phyloP scores from a whole-genome alignment of 2,113 vertebrate genomes.

The Gavialis gangeticus region DNA sequence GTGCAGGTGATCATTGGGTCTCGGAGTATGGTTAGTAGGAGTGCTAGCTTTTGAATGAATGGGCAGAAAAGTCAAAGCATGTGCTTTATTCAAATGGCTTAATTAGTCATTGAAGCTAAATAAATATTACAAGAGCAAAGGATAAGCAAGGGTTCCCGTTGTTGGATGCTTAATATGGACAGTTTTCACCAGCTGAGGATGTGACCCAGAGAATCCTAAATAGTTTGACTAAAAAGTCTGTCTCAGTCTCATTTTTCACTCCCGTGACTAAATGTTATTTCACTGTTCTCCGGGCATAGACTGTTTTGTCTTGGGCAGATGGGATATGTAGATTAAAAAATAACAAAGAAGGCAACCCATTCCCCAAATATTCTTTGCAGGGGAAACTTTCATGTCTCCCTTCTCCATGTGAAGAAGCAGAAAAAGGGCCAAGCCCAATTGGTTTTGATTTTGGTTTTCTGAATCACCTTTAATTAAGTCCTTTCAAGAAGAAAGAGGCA shows the following conservation, averaged over 20 bases:
- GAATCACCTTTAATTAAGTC: conserved; percentile 25
- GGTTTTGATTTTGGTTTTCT: conserved; percentile 21
- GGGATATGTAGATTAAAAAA: background rate
- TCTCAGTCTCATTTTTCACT: background rate
- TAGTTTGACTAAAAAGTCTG: background rate
- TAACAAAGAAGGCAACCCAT: background rate
- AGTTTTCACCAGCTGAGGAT: background rate
- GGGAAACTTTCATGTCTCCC: background rate
- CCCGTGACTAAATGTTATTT: background rate
- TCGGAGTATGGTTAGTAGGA: background rate
- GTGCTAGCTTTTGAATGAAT: background rate
- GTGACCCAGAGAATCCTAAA: background rate
- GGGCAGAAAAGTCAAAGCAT: background rate
- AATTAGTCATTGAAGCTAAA: background rate
- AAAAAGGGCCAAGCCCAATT: background rate
- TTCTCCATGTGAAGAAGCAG: background rate
- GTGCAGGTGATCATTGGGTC: background rate
- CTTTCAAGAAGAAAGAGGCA: conserved; percentile 20
- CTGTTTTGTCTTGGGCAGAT: background rate
- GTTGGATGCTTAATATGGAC: background rate
- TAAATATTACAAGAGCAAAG: background rate
- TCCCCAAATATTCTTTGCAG: background rate
- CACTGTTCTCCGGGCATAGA: background rate
- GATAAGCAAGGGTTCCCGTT: background rate
- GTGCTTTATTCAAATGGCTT: background rate